phyloP scores from a whole-genome alignment of 2,888 invertebrate species.

The Trichogramma evanescens region DNA sequence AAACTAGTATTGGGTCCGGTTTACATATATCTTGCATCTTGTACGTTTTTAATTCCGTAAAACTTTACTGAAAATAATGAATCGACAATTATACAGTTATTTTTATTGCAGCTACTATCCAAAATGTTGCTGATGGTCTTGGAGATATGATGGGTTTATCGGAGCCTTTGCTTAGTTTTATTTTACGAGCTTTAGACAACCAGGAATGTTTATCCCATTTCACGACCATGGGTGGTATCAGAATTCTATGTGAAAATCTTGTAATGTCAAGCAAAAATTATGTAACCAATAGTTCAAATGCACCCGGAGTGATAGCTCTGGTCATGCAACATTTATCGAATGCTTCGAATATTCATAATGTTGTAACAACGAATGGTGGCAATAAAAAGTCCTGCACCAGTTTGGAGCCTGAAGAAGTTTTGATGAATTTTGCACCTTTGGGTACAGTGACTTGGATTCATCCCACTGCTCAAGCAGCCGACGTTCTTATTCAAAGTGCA shows the following conservation, averaged over 20 bases:
- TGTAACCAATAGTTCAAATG: slow-evolving; percentile 52
- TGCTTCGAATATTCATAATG: slow-evolving; percentile 46
- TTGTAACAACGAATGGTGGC: slow-evolving; percentile 39
- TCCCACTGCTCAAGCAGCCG: slow-evolving; percentile 82
- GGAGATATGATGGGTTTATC: slow-evolving; percentile 60
- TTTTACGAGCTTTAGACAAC: slow-evolving; percentile 71
- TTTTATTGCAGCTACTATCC: slow-evolving; percentile 32
- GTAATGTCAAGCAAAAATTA: slow-evolving; percentile 48
- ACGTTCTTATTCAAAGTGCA: slow-evolving; percentile 75
- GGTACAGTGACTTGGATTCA: slow-evolving; percentile 73
- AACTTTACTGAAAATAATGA: background rate
- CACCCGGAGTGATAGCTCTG: slow-evolving; percentile 48
- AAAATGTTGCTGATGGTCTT: slow-evolving; percentile 33
- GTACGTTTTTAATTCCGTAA: slow-evolving; percentile 32
- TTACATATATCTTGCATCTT: slow-evolving; percentile 50
- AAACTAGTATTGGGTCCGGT: slow-evolving; percentile 71
- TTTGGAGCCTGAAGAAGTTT: slow-evolving; percentile 62
- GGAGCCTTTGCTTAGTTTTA: slow-evolving; percentile 79
- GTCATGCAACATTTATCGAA: slow-evolving; percentile 60
- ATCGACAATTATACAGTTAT: background rate
- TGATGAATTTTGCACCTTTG: slow-evolving; percentile 85
- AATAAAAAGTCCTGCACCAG: slow-evolving; percentile 41
- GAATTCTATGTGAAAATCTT: slow-evolving; percentile 71
- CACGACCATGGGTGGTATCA: slow-evolving; percentile 67
- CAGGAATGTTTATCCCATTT: slow-evolving; percentile 70